Evolutionary conservation across 1,140 invertebrate genomes (phyloP).

Genomic region (Cyphomyrmex costatus): DNA sequence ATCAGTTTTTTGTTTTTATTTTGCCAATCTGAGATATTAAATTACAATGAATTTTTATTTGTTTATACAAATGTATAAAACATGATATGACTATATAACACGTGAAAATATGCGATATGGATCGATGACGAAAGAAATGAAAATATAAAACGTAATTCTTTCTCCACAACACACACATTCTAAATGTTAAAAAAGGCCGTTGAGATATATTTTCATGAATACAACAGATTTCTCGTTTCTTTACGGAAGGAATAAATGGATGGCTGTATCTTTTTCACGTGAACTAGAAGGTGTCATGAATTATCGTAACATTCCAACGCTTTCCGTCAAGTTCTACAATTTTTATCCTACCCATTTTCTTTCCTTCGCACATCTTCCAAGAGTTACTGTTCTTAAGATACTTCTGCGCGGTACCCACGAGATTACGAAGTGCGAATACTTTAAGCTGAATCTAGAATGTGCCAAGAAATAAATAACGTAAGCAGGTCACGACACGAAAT

Average conservation of each 20-base stretch:
- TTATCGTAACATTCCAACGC: slow-evolving; percentile 50
- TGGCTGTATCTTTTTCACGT: slow-evolving; percentile 37
- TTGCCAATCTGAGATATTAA: not conserved
- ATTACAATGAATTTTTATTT: not conserved
- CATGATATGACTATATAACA: not conserved
- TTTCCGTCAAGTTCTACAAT: slow-evolving; percentile 56
- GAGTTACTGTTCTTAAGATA: slow-evolving; percentile 55
- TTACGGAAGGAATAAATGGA: slow-evolving; percentile 39
- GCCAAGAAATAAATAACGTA: slow-evolving; percentile 50
- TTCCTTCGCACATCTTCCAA: slow-evolving; percentile 34
- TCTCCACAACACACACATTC: not conserved
- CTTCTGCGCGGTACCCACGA: slow-evolving; percentile 46
- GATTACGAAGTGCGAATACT: slow-evolving; percentile 60
- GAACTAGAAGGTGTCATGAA: slow-evolving; percentile 48
- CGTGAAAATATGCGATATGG: not conserved
- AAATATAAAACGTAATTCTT: not conserved
- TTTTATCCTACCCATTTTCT: slow-evolving; percentile 51
- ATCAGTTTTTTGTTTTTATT: not conserved
- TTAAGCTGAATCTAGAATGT: slow-evolving; percentile 47
- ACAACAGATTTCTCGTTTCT: slow-evolving; percentile 43
- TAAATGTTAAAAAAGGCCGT: slow-evolving; percentile 5
- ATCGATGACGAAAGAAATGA: not conserved
- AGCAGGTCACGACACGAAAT: slow-evolving; percentile 26
- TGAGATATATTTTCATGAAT: slow-evolving; percentile 39
- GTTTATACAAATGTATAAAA: not conserved